These are phyloP conservation scores for Mechanitis mazaeus DNA, from an alignment of 2,888 invertebrate species.

Conservation along the genomic window DNA sequence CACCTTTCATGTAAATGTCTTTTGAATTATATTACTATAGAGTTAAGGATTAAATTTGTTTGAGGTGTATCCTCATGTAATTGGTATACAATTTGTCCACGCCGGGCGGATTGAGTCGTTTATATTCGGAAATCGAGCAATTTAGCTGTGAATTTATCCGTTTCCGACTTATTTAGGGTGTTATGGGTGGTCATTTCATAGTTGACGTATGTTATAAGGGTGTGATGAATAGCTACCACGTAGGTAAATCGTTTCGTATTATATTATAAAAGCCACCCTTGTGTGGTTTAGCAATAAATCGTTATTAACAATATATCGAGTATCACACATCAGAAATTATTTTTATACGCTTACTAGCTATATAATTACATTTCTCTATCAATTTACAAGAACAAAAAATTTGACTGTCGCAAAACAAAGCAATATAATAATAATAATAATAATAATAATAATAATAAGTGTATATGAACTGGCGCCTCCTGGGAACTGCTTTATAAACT, in stretches of 20 bases:
- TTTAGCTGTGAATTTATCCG: conserved; percentile 61
- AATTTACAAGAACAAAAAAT: background rate
- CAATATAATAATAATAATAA: conserved; percentile 8
- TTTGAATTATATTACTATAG: conserved; percentile 13
- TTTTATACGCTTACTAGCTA: too few relatives aligned
- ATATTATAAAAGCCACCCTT: conserved; percentile 3
- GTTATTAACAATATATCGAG: too few relatives aligned
- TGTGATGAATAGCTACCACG: conserved; percentile 52
- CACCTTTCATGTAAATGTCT: conserved; percentile 12
- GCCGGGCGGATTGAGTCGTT: conserved; percentile 60
- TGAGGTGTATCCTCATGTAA: conserved; percentile 30
- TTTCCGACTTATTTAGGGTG: conserved; percentile 56
- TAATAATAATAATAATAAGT: background rate
- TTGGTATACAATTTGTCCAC: conserved; percentile 46
- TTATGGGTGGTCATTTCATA: conserved; percentile 53
- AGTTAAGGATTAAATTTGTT: conserved; percentile 21
- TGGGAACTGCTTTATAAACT: conserved; percentile 32
- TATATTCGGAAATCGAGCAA: conserved; percentile 68
- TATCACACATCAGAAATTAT: too few relatives aligned
- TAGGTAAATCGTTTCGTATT: conserved; percentile 56
- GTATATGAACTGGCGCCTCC: conserved; percentile 26
- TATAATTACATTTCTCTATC: too few relatives aligned
- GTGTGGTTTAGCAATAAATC: too few relatives aligned
- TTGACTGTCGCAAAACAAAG: conserved; percentile 11
- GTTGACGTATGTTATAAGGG: conserved; percentile 36